phyloP scores from a whole-genome alignment of 1,140 invertebrate species.

The Carcinoscorpius rotundicauda region DNA sequence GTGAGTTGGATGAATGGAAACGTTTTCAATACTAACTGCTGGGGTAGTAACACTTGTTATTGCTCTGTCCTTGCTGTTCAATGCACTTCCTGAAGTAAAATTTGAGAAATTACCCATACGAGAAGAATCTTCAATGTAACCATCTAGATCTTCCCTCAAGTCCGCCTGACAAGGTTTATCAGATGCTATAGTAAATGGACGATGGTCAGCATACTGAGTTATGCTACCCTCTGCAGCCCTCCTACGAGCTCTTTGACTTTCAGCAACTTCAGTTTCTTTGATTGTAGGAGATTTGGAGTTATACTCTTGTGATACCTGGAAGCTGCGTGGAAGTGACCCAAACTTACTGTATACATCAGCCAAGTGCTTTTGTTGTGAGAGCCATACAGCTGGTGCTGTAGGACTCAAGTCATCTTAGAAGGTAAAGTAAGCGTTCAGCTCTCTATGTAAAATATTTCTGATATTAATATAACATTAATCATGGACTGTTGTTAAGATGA shows the following conservation, averaged over 20 bases:
- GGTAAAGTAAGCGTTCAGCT: slow-evolving; percentile 14
- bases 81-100: not conserved
- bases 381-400: slow-evolving; percentile 44
- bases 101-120: slow-evolving; percentile 17
- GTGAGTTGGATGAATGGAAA: slow-evolving; percentile 56
- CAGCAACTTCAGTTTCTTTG: not conserved
- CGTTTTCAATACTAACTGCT: slow-evolving; percentile 33
- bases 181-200: slow-evolving; percentile 58
- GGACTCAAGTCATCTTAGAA: slow-evolving; percentile 31
- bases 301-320: slow-evolving; percentile 38
- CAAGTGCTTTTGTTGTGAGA: slow-evolving; percentile 43
- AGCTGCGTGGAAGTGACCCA: slow-evolving; percentile 62
- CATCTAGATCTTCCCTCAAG: slow-evolving; percentile 23
- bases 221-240: not conserved
- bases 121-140: slow-evolving; percentile 38
- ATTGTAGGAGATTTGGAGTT: not conserved
- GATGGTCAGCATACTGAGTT: slow-evolving; percentile 28
- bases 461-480: too few species aligned
- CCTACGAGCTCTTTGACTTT: too few species aligned
- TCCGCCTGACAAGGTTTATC: slow-evolving; percentile 39
- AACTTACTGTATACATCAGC: slow-evolving; percentile 42
- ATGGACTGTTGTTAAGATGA: too few species aligned
- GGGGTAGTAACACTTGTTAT: slow-evolving; percentile 26
- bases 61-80: too few species aligned
- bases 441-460: too few species aligned